These are phyloP conservation scores for Tor tambroides DNA, from an alignment of 2,113 vertebrate species.

Conservation along the genomic window DNA sequence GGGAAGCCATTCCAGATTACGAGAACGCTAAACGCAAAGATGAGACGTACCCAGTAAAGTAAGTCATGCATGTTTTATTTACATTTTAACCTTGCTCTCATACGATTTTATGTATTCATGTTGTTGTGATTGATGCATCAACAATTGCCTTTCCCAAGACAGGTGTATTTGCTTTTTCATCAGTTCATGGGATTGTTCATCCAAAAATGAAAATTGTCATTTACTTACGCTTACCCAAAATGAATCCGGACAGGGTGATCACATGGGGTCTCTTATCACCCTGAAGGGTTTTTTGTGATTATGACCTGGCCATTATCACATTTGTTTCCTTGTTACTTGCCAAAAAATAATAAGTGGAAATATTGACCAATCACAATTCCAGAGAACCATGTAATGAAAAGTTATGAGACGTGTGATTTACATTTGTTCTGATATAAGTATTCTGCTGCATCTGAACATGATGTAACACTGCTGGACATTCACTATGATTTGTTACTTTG, in stretches of 20 bases:
- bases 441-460: no score
- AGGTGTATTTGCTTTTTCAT: not conserved
- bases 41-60: conserved; percentile 95
- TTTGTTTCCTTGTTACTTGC: no score
- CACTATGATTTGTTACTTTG: not conserved
- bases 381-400: no score
- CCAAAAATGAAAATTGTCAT: not conserved
- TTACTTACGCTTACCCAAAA: no score
- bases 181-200: not conserved
- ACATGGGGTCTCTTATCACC: no score
- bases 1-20: conserved; percentile 82
- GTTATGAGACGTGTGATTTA: no score
- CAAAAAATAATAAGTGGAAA: no score
- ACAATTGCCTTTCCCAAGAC: not conserved
- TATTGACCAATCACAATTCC: no score
- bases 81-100: not conserved
- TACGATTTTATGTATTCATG: not conserved
- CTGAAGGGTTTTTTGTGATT: not conserved
- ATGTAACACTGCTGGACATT: no score
- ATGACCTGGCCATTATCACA: not conserved
- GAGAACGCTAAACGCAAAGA: conserved; percentile 85
- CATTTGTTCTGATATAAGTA: no score
- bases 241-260: no score
- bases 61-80: conserved; percentile 60
- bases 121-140: not conserved